A percentile compares a stretch with the other conserved stretches of the same genome.
phyloP scores from a whole-genome alignment of 2,113 vertebrate species.

The Hemiscyllium ocellatum region DNA sequence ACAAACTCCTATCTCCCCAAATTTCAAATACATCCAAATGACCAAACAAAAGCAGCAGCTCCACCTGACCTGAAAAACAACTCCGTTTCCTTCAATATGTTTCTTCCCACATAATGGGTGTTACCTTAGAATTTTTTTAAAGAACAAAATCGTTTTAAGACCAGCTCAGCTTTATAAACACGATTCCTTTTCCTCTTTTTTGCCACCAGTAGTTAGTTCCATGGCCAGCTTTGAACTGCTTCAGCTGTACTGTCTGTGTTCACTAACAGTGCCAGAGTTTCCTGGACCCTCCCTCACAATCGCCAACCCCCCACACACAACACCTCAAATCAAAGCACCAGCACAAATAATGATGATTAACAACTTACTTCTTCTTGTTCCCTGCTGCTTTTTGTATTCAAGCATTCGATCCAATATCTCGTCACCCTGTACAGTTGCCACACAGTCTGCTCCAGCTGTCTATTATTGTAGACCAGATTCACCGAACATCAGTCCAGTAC shows the following conservation, averaged over 20 bases:
- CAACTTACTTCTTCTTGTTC: background rate
- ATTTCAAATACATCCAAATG: background rate
- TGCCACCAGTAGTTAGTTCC: background rate
- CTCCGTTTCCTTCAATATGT: background rate
- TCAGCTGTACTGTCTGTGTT: background rate
- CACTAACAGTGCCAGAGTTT: background rate
- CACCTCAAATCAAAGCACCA: background rate
- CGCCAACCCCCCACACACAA: background rate
- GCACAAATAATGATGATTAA: background rate
- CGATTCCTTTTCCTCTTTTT: background rate
- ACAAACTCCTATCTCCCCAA: background rate
- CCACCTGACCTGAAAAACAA: background rate
- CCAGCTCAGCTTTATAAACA: background rate
- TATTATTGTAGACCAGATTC: background rate
- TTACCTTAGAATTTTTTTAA: background rate
- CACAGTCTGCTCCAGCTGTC: background rate
- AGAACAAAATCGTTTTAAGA: background rate
- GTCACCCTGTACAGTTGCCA: background rate
- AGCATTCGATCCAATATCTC: background rate
- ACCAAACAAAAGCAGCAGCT: background rate
- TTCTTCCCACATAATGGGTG: background rate
- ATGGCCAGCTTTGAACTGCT: background rate
- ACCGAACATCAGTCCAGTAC: background rate
- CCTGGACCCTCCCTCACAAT: background rate
- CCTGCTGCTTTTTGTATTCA: background rate